Conservation (phyloP, 2,113 vertebrate genomes). For the Hippocampus guttulatus region DNA sequence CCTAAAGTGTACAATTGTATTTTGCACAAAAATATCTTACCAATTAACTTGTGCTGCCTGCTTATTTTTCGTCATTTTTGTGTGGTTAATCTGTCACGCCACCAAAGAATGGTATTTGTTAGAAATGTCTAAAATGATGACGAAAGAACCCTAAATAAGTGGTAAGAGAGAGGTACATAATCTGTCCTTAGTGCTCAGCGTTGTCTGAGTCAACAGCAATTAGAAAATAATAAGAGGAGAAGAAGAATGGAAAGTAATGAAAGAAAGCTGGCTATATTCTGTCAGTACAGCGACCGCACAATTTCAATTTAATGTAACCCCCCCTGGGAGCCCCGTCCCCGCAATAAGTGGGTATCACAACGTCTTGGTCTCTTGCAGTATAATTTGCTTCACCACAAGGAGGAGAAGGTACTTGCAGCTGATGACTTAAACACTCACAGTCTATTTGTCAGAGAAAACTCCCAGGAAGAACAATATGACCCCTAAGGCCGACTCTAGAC, state of each 20-base stretch:
- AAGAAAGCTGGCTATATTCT: neutral
- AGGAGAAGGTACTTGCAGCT: constrained; percentile 14
- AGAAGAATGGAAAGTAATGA: neutral
- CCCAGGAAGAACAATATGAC: constrained; percentile 15
- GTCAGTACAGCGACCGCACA: neutral
- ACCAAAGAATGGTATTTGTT: neutral
- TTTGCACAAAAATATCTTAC: neutral
- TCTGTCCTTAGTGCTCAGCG: neutral
- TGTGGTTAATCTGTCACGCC: neutral
- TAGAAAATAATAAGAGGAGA: neutral
- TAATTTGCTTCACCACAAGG: neutral
- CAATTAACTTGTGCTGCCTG: neutral
- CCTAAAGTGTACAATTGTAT: neutral
- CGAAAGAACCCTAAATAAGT: neutral
- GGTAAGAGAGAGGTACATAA: neutral
- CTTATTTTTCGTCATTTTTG: neutral
- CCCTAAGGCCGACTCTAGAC: constrained; percentile 27
- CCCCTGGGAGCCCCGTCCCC: neutral
- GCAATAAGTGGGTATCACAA: neutral
- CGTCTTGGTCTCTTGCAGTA: neutral
- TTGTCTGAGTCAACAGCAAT: neutral
- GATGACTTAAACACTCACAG: constrained; percentile 14
- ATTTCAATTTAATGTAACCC: neutral
- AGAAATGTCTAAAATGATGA: neutral
- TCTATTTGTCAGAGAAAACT: constrained; percentile 2